Base-by-base conservation (phyloP, 2,888 invertebrate species). In the Scaptomyza polygonia region DNA sequence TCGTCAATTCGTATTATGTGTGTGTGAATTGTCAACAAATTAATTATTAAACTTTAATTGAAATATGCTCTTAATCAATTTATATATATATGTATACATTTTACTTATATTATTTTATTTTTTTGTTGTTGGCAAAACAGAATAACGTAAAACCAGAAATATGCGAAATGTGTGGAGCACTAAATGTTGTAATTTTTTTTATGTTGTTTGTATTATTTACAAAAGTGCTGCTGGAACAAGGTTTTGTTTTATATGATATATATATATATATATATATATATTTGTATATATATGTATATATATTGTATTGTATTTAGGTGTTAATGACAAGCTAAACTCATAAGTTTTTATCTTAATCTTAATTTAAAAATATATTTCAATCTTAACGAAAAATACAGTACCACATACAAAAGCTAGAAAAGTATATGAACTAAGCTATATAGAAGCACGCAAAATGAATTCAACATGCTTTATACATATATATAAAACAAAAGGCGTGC, bases 311-410 rank as follows among this genome's bases (percentile, higher is more conserved):
- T 68, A 86, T 81, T 81, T 84, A 86, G 81, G 85, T 85, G 69
- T 86, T 86, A 86, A 84, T 86, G 81, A 86, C 81, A 81, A 84
- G 87, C 81, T 81, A 72, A 77, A 75, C 58, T 71, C 53, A 84
- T 84, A 84, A 82, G 85, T 84, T 87, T 82, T 85, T 85, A 87
- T 81, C 76, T 58, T 81, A 81, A 84, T 81, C 51, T 86, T 86
- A 81, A 80, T 84, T 81, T 81, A 84, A 34, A 34, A 66, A 67
- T 77, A 77, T 77, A n/a, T n/a, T n/a, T 67, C 55, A 63, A 72
- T 55, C 58, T 77, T 63, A 67, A 74, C 80, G 67, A 86, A 79
- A 45, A 48, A 73, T 54, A 65, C 67, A 67, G 59, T 77, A 79
- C n/a, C n/a, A n/a, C 80, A 79, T 62, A 54, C 67, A 71, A 78